Base-by-base conservation (phyloP, 2,888 invertebrate genomes). In the Phragmatobia fuliginosa region DNA sequence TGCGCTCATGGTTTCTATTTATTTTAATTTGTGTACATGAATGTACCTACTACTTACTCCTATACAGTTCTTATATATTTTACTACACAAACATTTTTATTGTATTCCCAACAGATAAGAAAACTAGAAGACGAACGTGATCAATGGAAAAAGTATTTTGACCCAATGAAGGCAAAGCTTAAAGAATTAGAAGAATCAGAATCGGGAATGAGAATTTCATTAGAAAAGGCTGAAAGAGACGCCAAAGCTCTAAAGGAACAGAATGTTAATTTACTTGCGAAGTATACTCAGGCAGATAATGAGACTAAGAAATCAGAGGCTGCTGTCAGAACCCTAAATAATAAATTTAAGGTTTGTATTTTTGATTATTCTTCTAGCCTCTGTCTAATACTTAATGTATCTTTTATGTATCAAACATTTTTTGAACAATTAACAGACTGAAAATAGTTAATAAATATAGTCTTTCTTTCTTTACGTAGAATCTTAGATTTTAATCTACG, bases 111-210 rank as follows among this genome's bases (percentile, higher is more conserved):
- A 60, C 81, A 94, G 94, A 82, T 94, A n/a, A 82, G 83, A 65
- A 91, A 90, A 79, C 81, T 93, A 67, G 92, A 92, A 85, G 79
- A 79, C 11, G 96, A 91, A 81, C 91, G 79, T 78, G 94, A 87
- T 88, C 96, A 89, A 86, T 96, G 78, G 95, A 96, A 87, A 91
- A 94, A 84, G 91, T 96, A 81, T 79, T 93, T 89, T 82, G 96
- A 85, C 84, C 96, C 85, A 83, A 90, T 91, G 82, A 96, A 86
- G 91, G 95, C 82, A 83, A 96, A 96, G 78, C 92, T 97, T 36
- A 91, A 91, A 58, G 96, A 96, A 81, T 83, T 96, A 38, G 96
- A 96, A 84, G 96, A 96, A 68, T 91, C 95, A 0, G 96, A 96
- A 76, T 92, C 95, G 0, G 93, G 93, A 1, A 90, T 96, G 73